Evolutionary conservation across 2,888 invertebrate genomes (phyloP), one percentile per base, ranked within the genome.

Genomic region (Tribolium freemani): DNA sequence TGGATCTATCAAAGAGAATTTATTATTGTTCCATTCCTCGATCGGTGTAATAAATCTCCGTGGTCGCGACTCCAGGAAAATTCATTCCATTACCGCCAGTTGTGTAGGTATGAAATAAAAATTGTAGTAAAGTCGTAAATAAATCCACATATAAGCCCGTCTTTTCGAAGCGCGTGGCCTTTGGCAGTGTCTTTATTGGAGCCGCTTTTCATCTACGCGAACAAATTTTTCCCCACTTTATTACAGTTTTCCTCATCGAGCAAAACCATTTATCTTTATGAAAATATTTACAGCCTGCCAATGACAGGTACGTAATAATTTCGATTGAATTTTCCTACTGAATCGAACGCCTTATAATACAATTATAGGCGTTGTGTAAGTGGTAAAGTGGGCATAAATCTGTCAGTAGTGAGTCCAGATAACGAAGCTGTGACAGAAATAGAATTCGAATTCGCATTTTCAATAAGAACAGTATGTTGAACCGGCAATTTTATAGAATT

Each of bases 331-430:
- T 26, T 26, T 3, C 5, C 5, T 26, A 26, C 5, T 3, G 5
- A 26, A 38, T 8, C 38, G 38, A 38, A 38, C 38, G 38, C 38
- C n/a, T 54, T 58, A 60, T 53, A 69, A 60, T 51, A 58, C 48
- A 60, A 69, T 69, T 44, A 67, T 67, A 67, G 44, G 20, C 51
- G 51, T 68, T 58, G 58, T 58, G 68, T 10, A 68, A 68, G 51
- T 58, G 26, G 13, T 68, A 38, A 38, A 60, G 58, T 51, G 60
- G 45, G 58, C 31, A 69, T 69, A 69, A 69, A 69, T 69, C 69
- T 58, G 60, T 58, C 60, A 26, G 30, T 68, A 30, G 57, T 46
- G 45, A 46, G 11, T 46, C 56, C 31, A 57, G 67, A 57, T 67
- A 67, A 67, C 67, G 57, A 56, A 68, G 57, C 56, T 45, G 45